Conservation (phyloP, 1,140 invertebrate species). For the Drosophila albomicans region DNA sequence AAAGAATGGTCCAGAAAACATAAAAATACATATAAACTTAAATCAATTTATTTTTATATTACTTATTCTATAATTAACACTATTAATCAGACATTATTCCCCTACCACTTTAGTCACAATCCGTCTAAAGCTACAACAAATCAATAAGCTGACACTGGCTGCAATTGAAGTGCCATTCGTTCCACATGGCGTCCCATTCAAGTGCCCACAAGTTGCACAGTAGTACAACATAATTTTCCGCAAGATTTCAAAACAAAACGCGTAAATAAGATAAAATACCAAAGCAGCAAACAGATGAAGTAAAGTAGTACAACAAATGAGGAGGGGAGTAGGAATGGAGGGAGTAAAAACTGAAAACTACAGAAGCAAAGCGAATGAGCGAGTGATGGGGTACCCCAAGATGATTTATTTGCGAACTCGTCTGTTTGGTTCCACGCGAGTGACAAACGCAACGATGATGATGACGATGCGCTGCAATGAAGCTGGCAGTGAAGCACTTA, state of each 20-base stretch:
- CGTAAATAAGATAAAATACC: constrained; percentile 54
- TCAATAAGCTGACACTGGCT: constrained; percentile 23
- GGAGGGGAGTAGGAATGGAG: neutral
- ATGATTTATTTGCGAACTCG: constrained; percentile 82
- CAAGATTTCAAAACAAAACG: constrained; percentile 61
- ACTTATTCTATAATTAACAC: neutral
- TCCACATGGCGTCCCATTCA: constrained; percentile 21
- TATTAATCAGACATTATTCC: neutral
- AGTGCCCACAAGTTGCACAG: constrained; percentile 26
- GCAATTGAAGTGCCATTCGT: constrained; percentile 25
- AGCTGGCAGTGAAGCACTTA: constrained; percentile 80
- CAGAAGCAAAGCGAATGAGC: constrained; percentile 9
- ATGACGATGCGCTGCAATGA: constrained; percentile 79
- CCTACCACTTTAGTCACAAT: neutral
- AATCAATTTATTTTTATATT: neutral
- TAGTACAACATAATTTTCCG: constrained; percentile 76
- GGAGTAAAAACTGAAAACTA: neutral
- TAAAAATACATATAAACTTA: too few species aligned
- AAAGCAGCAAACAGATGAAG: constrained; percentile 32
- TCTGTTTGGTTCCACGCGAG: constrained; percentile 80
- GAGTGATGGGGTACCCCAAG: constrained; percentile 44
- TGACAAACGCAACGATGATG: constrained; percentile 78
- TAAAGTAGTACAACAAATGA: constrained; percentile 31
- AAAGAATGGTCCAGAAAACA: too few species aligned
- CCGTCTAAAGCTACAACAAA: neutral